Conservation (phyloP, 2,797 vertebrate genomes). For the Semaprochilodus insignis region DNA sequence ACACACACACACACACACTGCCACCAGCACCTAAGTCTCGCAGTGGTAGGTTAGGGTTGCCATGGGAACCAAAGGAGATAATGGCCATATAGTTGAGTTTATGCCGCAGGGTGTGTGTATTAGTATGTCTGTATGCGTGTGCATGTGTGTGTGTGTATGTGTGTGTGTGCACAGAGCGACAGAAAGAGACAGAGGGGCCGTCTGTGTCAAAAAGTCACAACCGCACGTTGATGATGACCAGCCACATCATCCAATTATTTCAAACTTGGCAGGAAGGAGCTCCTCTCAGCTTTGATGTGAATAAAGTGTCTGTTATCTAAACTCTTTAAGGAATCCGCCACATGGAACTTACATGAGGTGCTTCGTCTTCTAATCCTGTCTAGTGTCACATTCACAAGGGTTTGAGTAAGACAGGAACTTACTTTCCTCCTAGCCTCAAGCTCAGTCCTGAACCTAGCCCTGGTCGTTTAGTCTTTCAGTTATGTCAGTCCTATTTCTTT, state of each 20-base stretch:
- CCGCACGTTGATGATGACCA: constrained; percentile 22
- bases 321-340: background rate
- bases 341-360: background rate
- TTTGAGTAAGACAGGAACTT: background rate
- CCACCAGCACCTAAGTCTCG: constrained; percentile 67
- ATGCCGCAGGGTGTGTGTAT: constrained; percentile 72
- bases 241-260: constrained; percentile 30
- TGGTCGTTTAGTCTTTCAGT: background rate
- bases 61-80: constrained; percentile 81
- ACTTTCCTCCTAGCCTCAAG: background rate
- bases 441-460: background rate
- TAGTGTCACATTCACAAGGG: background rate
- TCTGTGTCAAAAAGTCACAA: constrained; percentile 50
- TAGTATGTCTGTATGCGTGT: constrained; percentile 23
- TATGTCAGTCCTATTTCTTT: background rate
- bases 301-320: background rate
- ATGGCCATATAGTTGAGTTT: constrained; percentile 77
- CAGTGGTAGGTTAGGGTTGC: constrained; percentile 76
- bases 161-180: constrained; percentile 28
- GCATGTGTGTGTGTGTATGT: constrained; percentile 37
- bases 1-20: constrained; percentile 44
- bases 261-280: background rate
- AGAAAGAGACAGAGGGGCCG: constrained; percentile 33
- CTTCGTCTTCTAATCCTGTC: background rate
- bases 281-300: constrained; percentile 15